These are phyloP conservation scores for Notodonta ziczac DNA, from an alignment of 2,888 invertebrate genomes.

Conservation along the genomic window DNA sequence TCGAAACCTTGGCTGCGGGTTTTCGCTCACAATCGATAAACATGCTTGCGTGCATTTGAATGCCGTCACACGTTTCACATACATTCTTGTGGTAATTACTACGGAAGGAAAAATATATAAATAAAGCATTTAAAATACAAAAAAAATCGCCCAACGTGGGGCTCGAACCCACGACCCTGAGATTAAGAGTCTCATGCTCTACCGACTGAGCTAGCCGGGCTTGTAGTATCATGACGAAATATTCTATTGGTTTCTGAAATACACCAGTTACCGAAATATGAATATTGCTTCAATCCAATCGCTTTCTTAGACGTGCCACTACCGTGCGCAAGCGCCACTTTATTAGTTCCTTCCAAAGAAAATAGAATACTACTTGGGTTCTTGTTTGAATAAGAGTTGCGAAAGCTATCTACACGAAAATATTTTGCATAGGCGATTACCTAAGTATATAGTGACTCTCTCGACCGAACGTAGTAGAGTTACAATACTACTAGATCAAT, in stretches of 20 bases:
- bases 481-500: too few species aligned
- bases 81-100: background rate
- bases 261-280: slow-evolving; percentile 8
- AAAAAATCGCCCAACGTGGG: slow-evolving; percentile 81
- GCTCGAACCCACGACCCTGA: slow-evolving; percentile 86
- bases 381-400: slow-evolving; percentile 41
- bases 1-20: slow-evolving; percentile 9
- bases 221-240: fast-evolving
- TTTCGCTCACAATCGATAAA: slow-evolving; percentile 15
- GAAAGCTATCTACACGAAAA: slow-evolving; percentile 39
- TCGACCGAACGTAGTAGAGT: too few species aligned
- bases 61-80: slow-evolving; percentile 6
- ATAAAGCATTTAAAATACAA: slow-evolving; percentile 36
- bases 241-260: slow-evolving; percentile 5
- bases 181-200: slow-evolving; percentile 85
- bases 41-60: slow-evolving; percentile 1
- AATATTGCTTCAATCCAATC: slow-evolving; percentile 5
- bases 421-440: background rate
- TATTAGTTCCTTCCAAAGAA: slow-evolving; percentile 36
- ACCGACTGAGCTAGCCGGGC: slow-evolving; percentile 81
- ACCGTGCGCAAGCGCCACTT: slow-evolving; percentile 26
- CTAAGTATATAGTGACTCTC: too few species aligned
- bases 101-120: background rate
- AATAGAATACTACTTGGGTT: too few species aligned
- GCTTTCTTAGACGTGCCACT: slow-evolving; percentile 7